A percentile compares a stretch with the other conserved stretches of the same genome.
phyloP scores from a whole-genome alignment of 30 jellyfish, hydroid and myxozoan genomes.

The Catostylus mosaicus region DNA sequence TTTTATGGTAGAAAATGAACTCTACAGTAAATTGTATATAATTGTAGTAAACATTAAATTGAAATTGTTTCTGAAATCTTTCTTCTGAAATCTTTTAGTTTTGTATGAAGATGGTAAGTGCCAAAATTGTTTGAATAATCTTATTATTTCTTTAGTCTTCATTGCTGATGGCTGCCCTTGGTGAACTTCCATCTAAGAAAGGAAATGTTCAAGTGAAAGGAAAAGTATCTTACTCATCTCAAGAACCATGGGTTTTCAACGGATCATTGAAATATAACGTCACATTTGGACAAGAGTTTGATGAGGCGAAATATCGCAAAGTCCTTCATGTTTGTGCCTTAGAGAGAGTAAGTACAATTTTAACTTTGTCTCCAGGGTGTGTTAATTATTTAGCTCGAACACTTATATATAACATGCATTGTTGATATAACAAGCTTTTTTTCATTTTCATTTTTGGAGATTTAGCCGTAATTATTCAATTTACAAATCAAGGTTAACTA shows the following conservation, averaged over 20 bases:
- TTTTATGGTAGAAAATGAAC: too few relatives aligned
- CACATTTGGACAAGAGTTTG: constrained; percentile 87
- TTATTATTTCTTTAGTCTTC: constrained; percentile 68
- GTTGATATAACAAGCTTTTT: too few relatives aligned
- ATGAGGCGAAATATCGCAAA: constrained; percentile 76
- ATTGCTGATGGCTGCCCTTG: constrained; percentile 84
- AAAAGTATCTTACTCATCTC: constrained; percentile 82
- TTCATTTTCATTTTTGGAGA: too few relatives aligned
- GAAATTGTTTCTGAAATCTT: too few relatives aligned
- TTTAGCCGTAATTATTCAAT: too few relatives aligned
- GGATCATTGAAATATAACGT: constrained; percentile 88
- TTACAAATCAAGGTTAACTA: too few relatives aligned
- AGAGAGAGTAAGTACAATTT: constrained; percentile 58
- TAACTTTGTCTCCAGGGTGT: too few relatives aligned
- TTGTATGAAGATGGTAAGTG: neutral
- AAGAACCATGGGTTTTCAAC: constrained; percentile 93
- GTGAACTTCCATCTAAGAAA: constrained; percentile 73
- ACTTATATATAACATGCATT: too few relatives aligned
- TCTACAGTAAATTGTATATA: too few relatives aligned
- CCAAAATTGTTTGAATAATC: neutral
- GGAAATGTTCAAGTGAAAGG: constrained; percentile 82
- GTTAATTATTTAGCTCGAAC: too few relatives aligned
- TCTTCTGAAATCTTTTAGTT: neutral
- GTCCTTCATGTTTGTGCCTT: constrained; percentile 91
- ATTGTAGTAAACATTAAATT: too few relatives aligned